Percentiles rank a stretch among this genome's conserved stretches.
phyloP scores from a whole-genome alignment of 2,888 invertebrate species.

The Meloe dianella region DNA sequence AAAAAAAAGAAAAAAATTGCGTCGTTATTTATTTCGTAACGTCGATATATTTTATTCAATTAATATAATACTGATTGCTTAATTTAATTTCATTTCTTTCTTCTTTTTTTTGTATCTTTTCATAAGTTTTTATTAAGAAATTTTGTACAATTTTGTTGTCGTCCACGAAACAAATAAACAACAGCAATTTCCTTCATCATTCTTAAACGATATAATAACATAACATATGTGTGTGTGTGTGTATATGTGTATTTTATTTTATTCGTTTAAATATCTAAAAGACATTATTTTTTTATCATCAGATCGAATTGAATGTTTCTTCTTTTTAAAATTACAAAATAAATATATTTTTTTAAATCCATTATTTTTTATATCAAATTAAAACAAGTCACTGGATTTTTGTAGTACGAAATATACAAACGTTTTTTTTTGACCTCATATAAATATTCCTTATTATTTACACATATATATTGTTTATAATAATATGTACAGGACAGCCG shows the following conservation, averaged over 20 bases:
- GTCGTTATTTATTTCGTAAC: constrained; percentile 43
- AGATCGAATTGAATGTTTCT: too few relatives aligned
- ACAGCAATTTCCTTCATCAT: constrained; percentile 28
- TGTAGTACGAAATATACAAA: constrained; percentile 56
- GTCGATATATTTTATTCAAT: constrained; percentile 32
- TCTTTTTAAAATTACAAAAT: too few relatives aligned
- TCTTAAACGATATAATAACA: neutral
- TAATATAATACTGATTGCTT: constrained; percentile 55
- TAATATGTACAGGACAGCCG: constrained; percentile 48
- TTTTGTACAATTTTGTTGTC: constrained; percentile 50
- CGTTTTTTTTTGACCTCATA: constrained; percentile 35
- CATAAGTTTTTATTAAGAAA: constrained; percentile 48
- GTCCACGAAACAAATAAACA: constrained; percentile 47
- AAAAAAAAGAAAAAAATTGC: constrained; percentile 32
- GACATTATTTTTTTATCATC: neutral
- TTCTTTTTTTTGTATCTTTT: constrained; percentile 43
- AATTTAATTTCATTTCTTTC: constrained; percentile 33
- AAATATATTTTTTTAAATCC: constrained; percentile 36
- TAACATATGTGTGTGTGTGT: too few relatives aligned
- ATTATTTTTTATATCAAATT: constrained; percentile 38
- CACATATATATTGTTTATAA: constrained; percentile 44
- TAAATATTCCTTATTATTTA: constrained; percentile 52
- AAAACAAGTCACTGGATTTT: constrained; percentile 41
- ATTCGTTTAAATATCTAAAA: neutral
- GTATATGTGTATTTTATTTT: too few relatives aligned